Conservation (phyloP, 2,113 vertebrate species). For the Muscicapa adusta region DNA sequence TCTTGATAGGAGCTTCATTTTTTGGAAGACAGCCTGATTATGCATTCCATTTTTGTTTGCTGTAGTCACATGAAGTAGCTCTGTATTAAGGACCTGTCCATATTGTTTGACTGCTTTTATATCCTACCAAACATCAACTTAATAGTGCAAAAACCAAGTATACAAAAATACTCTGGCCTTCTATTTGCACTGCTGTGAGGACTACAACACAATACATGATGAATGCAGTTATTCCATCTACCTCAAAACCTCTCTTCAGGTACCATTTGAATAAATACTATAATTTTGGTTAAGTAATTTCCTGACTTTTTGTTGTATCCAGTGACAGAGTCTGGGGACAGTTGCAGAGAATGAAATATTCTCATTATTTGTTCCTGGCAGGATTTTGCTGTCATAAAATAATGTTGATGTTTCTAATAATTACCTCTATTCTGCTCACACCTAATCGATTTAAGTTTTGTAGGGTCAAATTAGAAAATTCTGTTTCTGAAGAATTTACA, state of each 20-base stretch:
- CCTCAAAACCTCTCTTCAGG: background rate
- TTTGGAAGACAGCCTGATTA: background rate
- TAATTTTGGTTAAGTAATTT: background rate
- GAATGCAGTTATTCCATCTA: background rate
- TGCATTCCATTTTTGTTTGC: background rate
- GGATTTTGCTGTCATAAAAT: background rate
- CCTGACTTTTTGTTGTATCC: background rate
- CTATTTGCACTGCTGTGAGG: background rate
- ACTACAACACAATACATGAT: background rate
- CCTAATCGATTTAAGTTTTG: background rate
- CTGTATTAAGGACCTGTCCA: background rate
- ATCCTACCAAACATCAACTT: background rate
- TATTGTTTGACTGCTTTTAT: background rate
- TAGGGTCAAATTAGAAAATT: background rate
- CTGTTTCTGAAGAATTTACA: background rate
- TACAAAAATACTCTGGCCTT: background rate
- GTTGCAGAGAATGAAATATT: background rate
- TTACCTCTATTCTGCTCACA: background rate
- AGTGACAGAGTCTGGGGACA: background rate
- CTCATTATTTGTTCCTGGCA: background rate
- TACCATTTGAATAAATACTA: background rate
- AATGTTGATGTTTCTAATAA: background rate
- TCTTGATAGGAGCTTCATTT: background rate
- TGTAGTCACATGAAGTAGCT: background rate
- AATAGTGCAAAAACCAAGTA: background rate